Evolutionary conservation across 2,113 vertebrate genomes (phyloP).

Genomic region (Laticauda colubrina): DNA sequence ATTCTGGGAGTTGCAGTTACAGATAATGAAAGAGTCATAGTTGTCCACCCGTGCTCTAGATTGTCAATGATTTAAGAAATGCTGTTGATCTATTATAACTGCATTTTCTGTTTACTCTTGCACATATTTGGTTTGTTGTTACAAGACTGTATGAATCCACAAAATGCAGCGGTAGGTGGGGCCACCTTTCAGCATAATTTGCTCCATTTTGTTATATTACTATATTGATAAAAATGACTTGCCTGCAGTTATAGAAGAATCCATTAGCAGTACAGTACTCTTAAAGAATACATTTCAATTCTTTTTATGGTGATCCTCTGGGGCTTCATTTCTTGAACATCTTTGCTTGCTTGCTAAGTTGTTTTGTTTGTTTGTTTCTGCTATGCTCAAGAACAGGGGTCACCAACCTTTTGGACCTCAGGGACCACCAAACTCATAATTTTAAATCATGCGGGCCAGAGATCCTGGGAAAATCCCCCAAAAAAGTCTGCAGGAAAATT

Average conservation of each 20-base stretch:
- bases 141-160: neutral
- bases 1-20: too few species aligned
- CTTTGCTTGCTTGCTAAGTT: neutral
- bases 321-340: neutral
- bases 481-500: too few species aligned
- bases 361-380: neutral
- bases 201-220: neutral
- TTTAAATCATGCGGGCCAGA: too few species aligned
- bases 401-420: too few species aligned
- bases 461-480: too few species aligned
- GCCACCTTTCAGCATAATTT: neutral
- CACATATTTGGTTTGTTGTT: neutral
- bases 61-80: neutral
- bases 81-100: neutral
- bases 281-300: neutral
- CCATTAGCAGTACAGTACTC: neutral
- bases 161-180: neutral
- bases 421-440: too few species aligned
- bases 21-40: neutral
- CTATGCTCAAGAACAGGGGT: too few species aligned
- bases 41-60: neutral
- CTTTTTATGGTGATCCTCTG: neutral
- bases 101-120: neutral
- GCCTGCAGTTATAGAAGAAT: neutral
- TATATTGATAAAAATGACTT: neutral